Percentiles rank a stretch among this genome's conserved stretches.
phyloP scores from a whole-genome alignment of 2,113 vertebrate species.

The Hiodon alosoides region DNA sequence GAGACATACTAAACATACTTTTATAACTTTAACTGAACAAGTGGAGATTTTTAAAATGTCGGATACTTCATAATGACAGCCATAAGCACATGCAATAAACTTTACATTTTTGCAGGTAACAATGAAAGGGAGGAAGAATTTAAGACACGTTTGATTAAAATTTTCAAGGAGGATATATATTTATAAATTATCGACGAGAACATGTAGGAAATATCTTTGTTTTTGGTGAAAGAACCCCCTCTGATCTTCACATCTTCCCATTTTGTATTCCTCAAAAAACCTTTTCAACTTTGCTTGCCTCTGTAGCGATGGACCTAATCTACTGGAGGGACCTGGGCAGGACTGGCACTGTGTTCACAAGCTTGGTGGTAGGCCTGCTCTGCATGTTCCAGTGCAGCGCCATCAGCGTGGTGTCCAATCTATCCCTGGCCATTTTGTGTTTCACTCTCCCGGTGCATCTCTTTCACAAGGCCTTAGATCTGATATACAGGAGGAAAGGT shows the following conservation, averaged over 20 bases:
- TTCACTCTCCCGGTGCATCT: slow-evolving; percentile 72
- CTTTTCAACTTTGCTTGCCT: background rate
- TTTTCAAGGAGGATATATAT: too few relatives aligned
- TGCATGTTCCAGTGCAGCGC: slow-evolving; percentile 79
- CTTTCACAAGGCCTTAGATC: slow-evolving; percentile 67
- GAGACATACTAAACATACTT: too few relatives aligned
- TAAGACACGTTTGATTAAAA: too few relatives aligned
- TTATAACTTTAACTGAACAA: too few relatives aligned
- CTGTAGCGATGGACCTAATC: slow-evolving; percentile 70
- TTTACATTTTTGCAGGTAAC: too few relatives aligned
- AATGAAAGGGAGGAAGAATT: too few relatives aligned
- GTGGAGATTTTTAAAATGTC: too few relatives aligned
- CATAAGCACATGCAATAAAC: too few relatives aligned
- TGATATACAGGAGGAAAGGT: slow-evolving; percentile 60
- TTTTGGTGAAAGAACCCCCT: background rate
- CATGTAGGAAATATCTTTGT: too few relatives aligned
- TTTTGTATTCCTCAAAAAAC: background rate
- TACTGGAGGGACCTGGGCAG: slow-evolving; percentile 71
- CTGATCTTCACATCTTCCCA: background rate
- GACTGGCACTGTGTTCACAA: slow-evolving; percentile 72
- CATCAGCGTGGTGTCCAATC: slow-evolving; percentile 69
- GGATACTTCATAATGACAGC: too few relatives aligned
- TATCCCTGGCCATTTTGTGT: slow-evolving; percentile 66
- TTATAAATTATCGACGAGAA: too few relatives aligned
- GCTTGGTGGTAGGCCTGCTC: slow-evolving; percentile 70